These are phyloP conservation scores for Apodemus sylvaticus DNA, from an alignment of 2,113 vertebrate genomes.

Conservation along the genomic window DNA sequence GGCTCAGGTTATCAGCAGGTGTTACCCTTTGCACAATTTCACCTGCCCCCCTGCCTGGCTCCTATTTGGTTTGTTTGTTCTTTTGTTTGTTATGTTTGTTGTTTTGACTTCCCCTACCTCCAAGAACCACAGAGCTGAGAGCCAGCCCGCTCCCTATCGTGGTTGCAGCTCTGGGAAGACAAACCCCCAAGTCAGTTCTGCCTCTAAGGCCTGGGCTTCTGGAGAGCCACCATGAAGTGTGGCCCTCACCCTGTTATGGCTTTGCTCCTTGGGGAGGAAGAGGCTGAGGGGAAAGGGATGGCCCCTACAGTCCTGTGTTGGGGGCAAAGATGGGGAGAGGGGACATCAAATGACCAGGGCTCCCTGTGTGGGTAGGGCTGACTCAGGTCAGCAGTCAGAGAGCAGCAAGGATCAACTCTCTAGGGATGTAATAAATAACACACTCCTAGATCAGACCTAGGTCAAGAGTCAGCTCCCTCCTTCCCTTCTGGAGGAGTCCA, in stretches of 20 bases:
- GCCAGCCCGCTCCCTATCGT: background rate
- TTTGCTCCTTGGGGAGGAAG: slow-evolving; percentile 65
- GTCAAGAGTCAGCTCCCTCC: background rate
- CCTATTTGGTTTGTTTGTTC: background rate
- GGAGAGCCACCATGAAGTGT: slow-evolving; percentile 17
- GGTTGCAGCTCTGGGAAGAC: background rate
- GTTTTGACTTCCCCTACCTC: background rate
- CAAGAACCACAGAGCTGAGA: background rate
- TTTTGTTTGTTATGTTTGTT: background rate
- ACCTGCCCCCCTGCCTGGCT: background rate
- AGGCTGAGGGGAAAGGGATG: background rate
- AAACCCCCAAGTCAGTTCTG: background rate
- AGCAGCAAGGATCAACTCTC: background rate
- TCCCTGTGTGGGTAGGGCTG: slow-evolving; percentile 38
- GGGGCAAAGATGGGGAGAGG: background rate
- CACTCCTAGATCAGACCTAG: background rate
- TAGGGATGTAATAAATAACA: background rate
- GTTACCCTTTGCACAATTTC: background rate
- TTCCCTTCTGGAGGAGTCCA: background rate
- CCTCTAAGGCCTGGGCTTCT: slow-evolving; percentile 26
- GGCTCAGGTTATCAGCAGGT: background rate
- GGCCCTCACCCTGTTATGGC: slow-evolving; percentile 70
- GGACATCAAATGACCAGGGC: slow-evolving; percentile 7
- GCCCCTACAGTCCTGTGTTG: slow-evolving; percentile 37
- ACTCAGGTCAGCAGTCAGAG: slow-evolving; percentile 71